phyloP scores from a whole-genome alignment of 1,140 invertebrate species.

The Atta cephalotes region DNA sequence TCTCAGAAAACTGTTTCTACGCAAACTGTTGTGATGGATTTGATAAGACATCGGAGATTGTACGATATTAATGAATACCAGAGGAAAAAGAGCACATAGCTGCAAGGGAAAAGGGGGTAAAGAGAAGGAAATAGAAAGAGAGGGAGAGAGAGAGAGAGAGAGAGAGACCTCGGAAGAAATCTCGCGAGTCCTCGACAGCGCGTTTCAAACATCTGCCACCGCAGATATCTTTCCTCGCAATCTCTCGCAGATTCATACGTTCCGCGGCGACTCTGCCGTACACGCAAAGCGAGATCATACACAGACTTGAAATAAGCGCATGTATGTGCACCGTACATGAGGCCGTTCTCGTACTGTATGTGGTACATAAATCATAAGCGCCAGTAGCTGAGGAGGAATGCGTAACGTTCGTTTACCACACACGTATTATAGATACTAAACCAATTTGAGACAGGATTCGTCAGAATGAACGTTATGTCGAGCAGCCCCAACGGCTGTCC shows the following conservation, averaged over 20 bases:
- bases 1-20: slow-evolving; percentile 9
- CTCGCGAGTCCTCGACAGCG: slow-evolving; percentile 77
- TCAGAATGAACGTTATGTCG: slow-evolving; percentile 42
- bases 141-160: slow-evolving; percentile 14
- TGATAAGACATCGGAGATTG: slow-evolving; percentile 26
- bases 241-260: slow-evolving; percentile 65
- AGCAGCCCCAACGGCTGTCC: slow-evolving; percentile 26
- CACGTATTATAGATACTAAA: slow-evolving; percentile 47
- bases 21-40: slow-evolving; percentile 12
- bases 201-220: slow-evolving; percentile 80
- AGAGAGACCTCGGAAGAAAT: slow-evolving; percentile 69
- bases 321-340: slow-evolving; percentile 15
- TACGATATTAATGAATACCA: slow-evolving; percentile 42
- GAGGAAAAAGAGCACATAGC: slow-evolving; percentile 28
- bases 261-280: slow-evolving; percentile 54
- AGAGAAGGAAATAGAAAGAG: neutral
- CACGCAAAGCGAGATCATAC: slow-evolving; percentile 51
- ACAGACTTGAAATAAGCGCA: neutral
- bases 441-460: slow-evolving; percentile 69
- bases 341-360: slow-evolving; percentile 58
- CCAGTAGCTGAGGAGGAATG: slow-evolving; percentile 78
- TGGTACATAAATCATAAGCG: slow-evolving; percentile 81
- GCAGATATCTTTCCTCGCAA: slow-evolving; percentile 74
- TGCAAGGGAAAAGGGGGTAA: neutral
- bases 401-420: slow-evolving; percentile 71